Percentiles rank a stretch among this genome's conserved stretches.
phyloP scores from a whole-genome alignment of 2,888 invertebrate genomes.

The Temnothorax rugatulus region DNA sequence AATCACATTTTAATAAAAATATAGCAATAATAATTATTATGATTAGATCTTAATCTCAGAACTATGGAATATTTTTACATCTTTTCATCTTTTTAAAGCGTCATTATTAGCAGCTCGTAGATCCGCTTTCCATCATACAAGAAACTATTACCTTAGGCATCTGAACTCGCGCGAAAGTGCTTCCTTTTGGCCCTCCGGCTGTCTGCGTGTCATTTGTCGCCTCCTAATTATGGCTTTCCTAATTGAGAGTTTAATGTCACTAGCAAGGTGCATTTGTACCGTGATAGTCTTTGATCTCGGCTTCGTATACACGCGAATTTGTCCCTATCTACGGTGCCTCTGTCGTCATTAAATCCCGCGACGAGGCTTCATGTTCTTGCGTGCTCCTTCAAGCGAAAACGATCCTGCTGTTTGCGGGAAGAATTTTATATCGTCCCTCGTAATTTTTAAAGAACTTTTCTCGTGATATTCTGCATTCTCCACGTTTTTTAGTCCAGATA shows the following conservation, averaged over 20 bases:
- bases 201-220: constrained; percentile 53
- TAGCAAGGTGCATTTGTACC: constrained; percentile 46
- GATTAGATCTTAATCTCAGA: background rate
- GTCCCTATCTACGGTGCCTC: background rate
- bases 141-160: constrained; percentile 39
- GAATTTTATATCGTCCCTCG: background rate
- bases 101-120: background rate
- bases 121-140: background rate
- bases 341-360: constrained; percentile 3
- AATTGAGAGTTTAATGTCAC: constrained; percentile 74
- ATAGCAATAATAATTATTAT: background rate
- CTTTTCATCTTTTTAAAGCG: background rate
- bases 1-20: background rate
- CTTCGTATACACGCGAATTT: constrained; percentile 10
- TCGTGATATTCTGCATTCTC: background rate
- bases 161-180: constrained; percentile 25
- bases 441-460: constrained; percentile 9
- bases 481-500: background rate
- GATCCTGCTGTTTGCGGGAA: constrained; percentile 7
- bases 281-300: constrained; percentile 66
- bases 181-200: constrained; percentile 18
- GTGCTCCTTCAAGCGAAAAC: background rate
- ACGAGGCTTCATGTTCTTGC: background rate
- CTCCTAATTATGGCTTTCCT: constrained; percentile 71
- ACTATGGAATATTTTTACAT: background rate